Evolutionary conservation across 2,113 vertebrate species (phyloP).

Genomic region (Nycticryphes semicollaris): DNA sequence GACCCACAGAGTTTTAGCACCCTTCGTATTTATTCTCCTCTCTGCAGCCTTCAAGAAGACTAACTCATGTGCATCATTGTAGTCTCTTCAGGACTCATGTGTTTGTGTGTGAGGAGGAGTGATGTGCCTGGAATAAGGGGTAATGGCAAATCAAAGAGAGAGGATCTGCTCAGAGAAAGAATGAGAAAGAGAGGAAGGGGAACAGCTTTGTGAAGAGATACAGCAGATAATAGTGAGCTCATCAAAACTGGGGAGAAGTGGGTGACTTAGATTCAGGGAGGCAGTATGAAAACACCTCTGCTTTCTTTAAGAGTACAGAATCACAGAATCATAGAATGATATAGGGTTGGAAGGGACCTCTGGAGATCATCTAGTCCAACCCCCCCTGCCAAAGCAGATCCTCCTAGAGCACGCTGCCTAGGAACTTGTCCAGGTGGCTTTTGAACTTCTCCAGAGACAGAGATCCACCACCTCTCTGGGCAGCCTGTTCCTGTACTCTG

Average conservation of each 20-base stretch:
- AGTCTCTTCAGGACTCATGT: neutral
- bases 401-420: too few species aligned
- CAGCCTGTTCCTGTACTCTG: too few species aligned
- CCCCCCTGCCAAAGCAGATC: too few species aligned
- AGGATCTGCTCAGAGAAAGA: neutral
- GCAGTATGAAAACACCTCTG: neutral
- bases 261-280: neutral
- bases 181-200: neutral
- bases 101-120: neutral
- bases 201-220: neutral
- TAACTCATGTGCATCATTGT: neutral
- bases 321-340: neutral
- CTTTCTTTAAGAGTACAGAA: neutral
- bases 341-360: too few species aligned
- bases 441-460: too few species aligned
- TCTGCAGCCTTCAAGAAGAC: neutral
- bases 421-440: too few species aligned
- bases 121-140: neutral
- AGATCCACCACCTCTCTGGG: too few species aligned
- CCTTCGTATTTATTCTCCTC: neutral
- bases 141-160: neutral
- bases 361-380: too few species aligned
- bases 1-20: neutral
- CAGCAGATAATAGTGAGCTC: neutral
- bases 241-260: neutral